phyloP scores from a whole-genome alignment of 2,888 invertebrate species.

The Anodontia alba region DNA sequence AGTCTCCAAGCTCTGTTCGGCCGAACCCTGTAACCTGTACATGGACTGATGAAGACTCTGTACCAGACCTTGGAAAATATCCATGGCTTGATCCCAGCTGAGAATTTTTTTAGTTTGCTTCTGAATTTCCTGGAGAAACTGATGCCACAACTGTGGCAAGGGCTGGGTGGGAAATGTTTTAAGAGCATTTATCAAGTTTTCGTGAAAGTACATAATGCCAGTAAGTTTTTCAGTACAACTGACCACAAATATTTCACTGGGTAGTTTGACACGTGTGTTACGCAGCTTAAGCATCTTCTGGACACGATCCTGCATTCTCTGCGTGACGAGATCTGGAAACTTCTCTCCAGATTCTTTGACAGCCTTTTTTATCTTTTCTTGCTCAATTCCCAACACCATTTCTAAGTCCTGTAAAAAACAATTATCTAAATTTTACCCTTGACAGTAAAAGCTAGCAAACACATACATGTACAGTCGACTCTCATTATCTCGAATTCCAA shows the following conservation, averaged over 20 bases:
- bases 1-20: constrained; percentile 73
- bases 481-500: no score
- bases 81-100: constrained; percentile 66
- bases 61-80: constrained; percentile 70
- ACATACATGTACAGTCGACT: no score
- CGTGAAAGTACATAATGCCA: constrained; percentile 63
- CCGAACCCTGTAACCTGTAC: constrained; percentile 72
- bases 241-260: constrained; percentile 70
- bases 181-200: constrained; percentile 53
- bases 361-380: constrained; percentile 56
- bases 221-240: constrained; percentile 78
- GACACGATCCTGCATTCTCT: constrained; percentile 74
- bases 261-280: constrained; percentile 72
- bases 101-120: constrained; percentile 71
- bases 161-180: constrained; percentile 65
- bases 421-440: no score
- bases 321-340: constrained; percentile 75
- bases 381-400: constrained; percentile 41
- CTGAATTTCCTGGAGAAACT: constrained; percentile 72
- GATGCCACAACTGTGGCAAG: constrained; percentile 77
- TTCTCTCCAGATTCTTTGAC: constrained; percentile 68
- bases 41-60: constrained; percentile 70
- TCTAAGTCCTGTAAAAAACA: constrained; percentile 43
- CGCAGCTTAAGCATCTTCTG: constrained; percentile 72
- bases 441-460: constrained; percentile 31